Conservation (phyloP, 2,113 vertebrate species). For the Muntiacus muntjak region DNA sequence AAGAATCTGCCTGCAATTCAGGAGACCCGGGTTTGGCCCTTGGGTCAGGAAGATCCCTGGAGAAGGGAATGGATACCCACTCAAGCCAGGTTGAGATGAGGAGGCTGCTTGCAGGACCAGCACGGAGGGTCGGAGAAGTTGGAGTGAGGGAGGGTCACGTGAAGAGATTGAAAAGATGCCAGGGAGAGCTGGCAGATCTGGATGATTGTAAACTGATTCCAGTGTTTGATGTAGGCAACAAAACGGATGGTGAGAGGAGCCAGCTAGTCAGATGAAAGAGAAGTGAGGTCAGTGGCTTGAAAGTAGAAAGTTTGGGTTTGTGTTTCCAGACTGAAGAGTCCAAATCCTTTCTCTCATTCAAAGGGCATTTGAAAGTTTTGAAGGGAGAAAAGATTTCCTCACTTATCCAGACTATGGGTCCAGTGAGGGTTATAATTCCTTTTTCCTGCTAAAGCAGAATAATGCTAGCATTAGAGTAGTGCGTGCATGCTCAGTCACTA, state of each 20-base stretch:
- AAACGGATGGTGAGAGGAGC: neutral
- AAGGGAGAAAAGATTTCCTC: neutral
- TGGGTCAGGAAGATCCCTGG: neutral
- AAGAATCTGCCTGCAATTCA: neutral
- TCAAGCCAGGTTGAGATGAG: neutral
- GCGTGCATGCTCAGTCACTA: neutral
- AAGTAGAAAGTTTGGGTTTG: neutral
- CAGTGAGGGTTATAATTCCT: neutral
- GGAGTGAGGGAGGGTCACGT: fast-evolving
- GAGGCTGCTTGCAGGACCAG: neutral
- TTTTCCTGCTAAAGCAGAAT: neutral
- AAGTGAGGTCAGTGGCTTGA: neutral
- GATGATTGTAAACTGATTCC: neutral
- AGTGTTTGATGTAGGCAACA: neutral
- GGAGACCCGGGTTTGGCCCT: fast-evolving
- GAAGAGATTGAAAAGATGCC: neutral
- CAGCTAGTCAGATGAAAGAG: neutral
- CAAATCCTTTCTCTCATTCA: neutral
- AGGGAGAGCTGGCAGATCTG: neutral
- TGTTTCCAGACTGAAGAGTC: neutral
- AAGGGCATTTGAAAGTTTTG: neutral
- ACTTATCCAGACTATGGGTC: neutral
- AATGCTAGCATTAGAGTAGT: neutral
- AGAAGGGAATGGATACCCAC: neutral
- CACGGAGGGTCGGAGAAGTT: too few relatives aligned